phyloP scores from a whole-genome alignment of 2,113 vertebrate genomes.

The Ovis canadensis region DNA sequence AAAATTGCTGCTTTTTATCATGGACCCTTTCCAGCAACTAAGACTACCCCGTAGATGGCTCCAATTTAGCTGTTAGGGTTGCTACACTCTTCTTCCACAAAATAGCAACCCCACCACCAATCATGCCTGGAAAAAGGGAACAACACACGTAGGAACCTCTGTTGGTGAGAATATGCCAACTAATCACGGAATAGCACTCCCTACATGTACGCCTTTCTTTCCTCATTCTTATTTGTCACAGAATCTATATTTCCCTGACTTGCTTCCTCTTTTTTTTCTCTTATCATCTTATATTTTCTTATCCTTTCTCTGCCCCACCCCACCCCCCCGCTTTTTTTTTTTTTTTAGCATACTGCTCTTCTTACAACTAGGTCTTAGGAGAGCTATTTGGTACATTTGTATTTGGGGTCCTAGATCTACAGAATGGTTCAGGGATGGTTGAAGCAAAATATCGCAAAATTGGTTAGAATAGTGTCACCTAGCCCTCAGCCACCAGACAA shows the following conservation, averaged over 20 bases:
- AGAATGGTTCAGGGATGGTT: not conserved
- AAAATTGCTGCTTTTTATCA: not conserved
- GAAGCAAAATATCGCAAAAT: not conserved
- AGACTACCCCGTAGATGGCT: not conserved
- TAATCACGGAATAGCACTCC: not conserved
- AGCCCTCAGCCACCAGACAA: not conserved
- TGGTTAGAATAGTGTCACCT: not conserved
- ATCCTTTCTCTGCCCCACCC: not conserved
- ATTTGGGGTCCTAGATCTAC: not conserved
- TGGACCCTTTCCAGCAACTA: not conserved
- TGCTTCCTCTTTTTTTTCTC: not conserved
- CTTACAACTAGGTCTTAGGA: not conserved
- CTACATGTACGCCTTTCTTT: not conserved
- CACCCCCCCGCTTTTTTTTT: rapidly evolving
- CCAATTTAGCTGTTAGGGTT: not conserved
- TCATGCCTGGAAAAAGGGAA: not conserved
- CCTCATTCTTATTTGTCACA: not conserved
- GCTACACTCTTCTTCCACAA: not conserved
- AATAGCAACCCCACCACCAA: not conserved
- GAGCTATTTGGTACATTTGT: not conserved
- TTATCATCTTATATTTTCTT: not conserved
- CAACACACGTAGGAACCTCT: not conserved
- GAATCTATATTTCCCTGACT: not conserved
- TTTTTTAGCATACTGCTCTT: not conserved
- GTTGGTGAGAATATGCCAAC: not conserved